Conservation (phyloP, 2,888 invertebrate species). For the Pristionchus arcanus region DNA sequence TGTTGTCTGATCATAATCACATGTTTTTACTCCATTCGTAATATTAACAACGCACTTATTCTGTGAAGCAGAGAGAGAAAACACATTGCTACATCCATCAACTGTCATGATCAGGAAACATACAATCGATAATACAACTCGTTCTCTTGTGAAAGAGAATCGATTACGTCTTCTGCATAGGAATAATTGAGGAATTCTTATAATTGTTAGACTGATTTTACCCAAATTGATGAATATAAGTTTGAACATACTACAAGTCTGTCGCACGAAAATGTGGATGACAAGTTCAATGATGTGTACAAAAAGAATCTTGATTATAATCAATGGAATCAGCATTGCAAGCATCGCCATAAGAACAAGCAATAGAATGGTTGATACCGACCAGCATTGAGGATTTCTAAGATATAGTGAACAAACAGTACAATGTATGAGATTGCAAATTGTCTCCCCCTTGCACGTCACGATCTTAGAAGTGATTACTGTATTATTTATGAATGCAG, state of each 20-base stretch:
- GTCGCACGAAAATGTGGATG: too few relatives aligned
- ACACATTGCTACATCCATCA: not conserved
- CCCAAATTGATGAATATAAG: too few relatives aligned
- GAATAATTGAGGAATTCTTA: too few relatives aligned
- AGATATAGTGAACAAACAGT: not conserved
- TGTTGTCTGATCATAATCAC: not conserved
- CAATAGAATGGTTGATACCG: not conserved
- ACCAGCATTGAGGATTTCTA: conserved; percentile 1
- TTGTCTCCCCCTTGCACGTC: not conserved
- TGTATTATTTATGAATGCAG: not conserved
- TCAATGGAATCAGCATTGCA: too few relatives aligned
- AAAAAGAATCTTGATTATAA: too few relatives aligned
- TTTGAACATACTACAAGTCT: too few relatives aligned
- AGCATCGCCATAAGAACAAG: not conserved
- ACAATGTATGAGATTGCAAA: not conserved
- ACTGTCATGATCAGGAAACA: not conserved
- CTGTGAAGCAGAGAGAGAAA: not conserved
- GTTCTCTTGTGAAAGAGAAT: not conserved
- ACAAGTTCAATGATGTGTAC: too few relatives aligned
- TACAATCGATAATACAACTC: not conserved
- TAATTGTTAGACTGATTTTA: too few relatives aligned
- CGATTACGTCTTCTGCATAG: not conserved
- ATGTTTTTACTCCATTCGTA: not conserved
- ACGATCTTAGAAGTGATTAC: not conserved
- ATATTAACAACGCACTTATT: not conserved